A percentile compares a stretch with the other conserved stretches of the same genome.
Conservation (phyloP, 2,797 vertebrate genomes). For the Amphiprion clarkii region DNA sequence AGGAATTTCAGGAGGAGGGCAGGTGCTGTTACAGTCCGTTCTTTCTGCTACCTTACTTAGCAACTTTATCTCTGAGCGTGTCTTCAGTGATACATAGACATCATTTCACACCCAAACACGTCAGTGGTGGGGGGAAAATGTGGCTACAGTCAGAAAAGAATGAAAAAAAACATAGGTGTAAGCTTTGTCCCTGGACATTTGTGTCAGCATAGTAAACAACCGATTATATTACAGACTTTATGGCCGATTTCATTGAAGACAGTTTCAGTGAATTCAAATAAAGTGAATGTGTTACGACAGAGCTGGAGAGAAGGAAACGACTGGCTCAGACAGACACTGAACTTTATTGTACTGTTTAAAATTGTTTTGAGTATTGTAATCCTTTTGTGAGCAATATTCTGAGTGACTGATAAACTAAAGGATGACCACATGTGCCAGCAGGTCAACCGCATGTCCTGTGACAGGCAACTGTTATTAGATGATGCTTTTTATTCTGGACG, state of each 20-base stretch:
- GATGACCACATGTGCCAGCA: not conserved
- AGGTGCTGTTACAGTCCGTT: not conserved
- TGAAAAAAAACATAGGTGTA: conserved; percentile 1
- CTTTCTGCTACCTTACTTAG: not conserved
- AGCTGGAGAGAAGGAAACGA: not conserved
- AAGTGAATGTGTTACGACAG: conserved; percentile 54
- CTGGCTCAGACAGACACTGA: conserved; percentile 18
- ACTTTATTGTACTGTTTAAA: not conserved
- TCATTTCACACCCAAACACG: not conserved
- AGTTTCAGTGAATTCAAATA: not conserved
- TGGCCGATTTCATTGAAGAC: conserved; percentile 1
- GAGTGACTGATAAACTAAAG: conserved; percentile 6
- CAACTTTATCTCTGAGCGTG: conserved; percentile 15
- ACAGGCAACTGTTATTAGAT: not conserved
- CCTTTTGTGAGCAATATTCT: not conserved
- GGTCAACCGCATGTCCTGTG: not conserved
- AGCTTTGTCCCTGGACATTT: not conserved
- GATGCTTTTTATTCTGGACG: not conserved
- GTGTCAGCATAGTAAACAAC: not conserved
- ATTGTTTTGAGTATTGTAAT: not conserved
- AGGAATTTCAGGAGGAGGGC: conserved; percentile 29
- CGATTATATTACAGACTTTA: not conserved
- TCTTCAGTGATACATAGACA: not conserved
- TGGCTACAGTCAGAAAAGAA: not conserved
- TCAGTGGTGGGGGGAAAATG: not conserved